Evolutionary conservation across 2,797 vertebrate genomes (phyloP).

Genomic region (Trachurus trachurus): DNA sequence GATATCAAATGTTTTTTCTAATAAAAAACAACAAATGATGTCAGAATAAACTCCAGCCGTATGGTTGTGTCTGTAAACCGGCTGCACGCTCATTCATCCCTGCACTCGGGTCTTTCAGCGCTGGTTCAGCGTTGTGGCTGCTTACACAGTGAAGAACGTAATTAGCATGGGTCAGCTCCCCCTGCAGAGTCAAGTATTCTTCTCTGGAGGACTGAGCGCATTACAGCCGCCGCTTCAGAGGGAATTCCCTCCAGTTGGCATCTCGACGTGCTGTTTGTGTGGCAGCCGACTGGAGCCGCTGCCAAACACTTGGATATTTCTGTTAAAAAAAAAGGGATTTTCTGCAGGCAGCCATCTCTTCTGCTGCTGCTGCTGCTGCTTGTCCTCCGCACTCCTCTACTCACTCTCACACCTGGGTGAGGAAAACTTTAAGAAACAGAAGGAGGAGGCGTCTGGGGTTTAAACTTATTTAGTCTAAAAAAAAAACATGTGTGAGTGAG

Average conservation of each 20-base stretch:
- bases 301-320: constrained; percentile 33
- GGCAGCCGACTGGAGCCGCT: constrained; percentile 34
- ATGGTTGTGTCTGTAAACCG: constrained; percentile 32
- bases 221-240: constrained; percentile 44
- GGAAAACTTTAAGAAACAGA: background rate
- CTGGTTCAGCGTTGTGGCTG: constrained; percentile 29
- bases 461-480: too few species aligned
- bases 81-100: constrained; percentile 38
- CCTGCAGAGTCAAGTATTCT: constrained; percentile 46
- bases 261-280: background rate
- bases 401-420: constrained; percentile 4
- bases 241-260: constrained; percentile 51
- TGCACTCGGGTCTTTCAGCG: background rate
- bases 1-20: too few species aligned
- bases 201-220: constrained; percentile 43
- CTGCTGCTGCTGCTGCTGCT: background rate
- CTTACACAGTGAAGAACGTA: constrained; percentile 37
- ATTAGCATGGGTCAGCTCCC: constrained; percentile 54
- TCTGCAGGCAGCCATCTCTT: constrained; percentile 4
- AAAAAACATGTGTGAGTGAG: too few species aligned
- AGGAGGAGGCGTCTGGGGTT: background rate
- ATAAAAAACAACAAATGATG: background rate
- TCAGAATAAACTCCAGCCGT: background rate
- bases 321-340: constrained; percentile 37
- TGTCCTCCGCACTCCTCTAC: background rate